phyloP scores from a whole-genome alignment of 2,888 invertebrate genomes.

The Argyra leucocephala region DNA sequence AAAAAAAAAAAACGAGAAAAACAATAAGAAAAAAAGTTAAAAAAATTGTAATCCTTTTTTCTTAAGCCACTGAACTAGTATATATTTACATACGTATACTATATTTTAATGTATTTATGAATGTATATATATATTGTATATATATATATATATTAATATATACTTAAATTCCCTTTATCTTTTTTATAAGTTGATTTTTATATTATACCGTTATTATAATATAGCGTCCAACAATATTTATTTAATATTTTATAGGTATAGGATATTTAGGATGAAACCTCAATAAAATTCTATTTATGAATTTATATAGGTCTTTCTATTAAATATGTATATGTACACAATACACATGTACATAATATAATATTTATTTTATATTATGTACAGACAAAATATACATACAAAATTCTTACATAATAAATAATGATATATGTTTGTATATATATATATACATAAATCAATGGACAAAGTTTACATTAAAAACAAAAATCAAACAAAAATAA shows the following conservation, averaged over 20 bases:
- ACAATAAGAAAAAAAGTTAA: not conserved
- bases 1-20: not conserved
- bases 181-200: not conserved
- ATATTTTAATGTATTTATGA: not conserved
- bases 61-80: not conserved
- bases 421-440: too few species aligned
- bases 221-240: not conserved
- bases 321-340: not conserved
- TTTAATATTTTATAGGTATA: not conserved
- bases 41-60: not conserved
- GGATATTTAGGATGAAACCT: not conserved
- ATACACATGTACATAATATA: not conserved
- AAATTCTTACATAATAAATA: not conserved
- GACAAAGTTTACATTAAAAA: not conserved
- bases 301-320: not conserved
- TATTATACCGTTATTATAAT: not conserved
- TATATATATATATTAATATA: not conserved
- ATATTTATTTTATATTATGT: not conserved
- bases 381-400: not conserved
- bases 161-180: too few species aligned
- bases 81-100: not conserved
- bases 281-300: constrained; percentile 3
- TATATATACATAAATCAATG: not conserved
- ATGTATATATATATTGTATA: not conserved
- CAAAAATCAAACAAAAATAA: not conserved